These are phyloP conservation scores for Pteropus rufus DNA, from an alignment of 2,797 vertebrate genomes.

Conservation along the genomic window DNA sequence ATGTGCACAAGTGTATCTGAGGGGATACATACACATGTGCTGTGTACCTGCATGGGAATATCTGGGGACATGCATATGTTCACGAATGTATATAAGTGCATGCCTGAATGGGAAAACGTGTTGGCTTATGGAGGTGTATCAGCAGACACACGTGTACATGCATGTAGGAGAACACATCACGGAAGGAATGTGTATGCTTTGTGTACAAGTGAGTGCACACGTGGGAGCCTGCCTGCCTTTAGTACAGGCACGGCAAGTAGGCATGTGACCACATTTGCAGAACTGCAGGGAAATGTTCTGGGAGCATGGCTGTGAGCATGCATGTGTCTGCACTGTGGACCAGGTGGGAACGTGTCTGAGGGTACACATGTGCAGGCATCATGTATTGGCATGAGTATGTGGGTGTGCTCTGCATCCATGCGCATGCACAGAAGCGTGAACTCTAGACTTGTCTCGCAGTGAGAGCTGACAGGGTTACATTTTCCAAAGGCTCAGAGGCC, in stretches of 20 bases:
- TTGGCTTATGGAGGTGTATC: not conserved
- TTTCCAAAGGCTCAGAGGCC: conserved; percentile 39
- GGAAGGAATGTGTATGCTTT: not conserved
- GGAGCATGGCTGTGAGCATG: not conserved
- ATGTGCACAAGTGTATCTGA: not conserved
- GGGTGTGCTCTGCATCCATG: not conserved
- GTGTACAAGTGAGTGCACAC: not conserved
- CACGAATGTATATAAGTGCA: not conserved
- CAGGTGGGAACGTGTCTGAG: not conserved
- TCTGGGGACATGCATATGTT: not conserved
- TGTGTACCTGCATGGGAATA: not conserved
- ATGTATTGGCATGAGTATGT: not conserved
- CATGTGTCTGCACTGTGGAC: fast-evolving
- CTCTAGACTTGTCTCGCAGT: not conserved
- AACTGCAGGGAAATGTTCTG: not conserved
- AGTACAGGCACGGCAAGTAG: fast-evolving
- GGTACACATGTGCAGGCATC: fast-evolving
- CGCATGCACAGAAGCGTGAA: not conserved
- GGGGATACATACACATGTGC: not conserved
- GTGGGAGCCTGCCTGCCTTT: not conserved
- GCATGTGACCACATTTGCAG: fast-evolving
- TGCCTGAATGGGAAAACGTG: not conserved
- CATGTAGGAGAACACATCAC: not conserved
- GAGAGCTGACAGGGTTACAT: conserved; percentile 61
- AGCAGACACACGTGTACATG: not conserved